Evolutionary conservation across 2,113 vertebrate species (phyloP).

Genomic region (Hippocampus guttulatus): DNA sequence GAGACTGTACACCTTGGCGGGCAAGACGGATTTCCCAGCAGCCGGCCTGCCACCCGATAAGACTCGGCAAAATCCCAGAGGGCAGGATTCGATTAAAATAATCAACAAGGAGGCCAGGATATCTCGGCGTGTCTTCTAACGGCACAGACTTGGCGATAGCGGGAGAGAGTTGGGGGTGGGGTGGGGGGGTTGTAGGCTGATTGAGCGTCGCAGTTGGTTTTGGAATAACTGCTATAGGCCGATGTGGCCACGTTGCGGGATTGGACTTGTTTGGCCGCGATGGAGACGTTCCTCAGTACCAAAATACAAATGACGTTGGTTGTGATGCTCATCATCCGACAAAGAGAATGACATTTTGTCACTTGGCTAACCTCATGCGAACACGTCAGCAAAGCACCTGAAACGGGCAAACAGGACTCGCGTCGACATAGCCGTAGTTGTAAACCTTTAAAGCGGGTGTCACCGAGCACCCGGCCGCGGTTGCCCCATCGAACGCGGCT

Average conservation of each 20-base stretch:
- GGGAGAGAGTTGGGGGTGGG: background rate
- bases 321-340: no score
- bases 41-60: conserved; percentile 57
- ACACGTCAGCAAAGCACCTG: no score
- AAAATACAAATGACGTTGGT: background rate
- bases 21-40: conserved; percentile 50
- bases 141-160: conserved; percentile 26
- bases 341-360: no score
- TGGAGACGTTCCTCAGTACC: background rate
- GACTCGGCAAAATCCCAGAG: conserved; percentile 49
- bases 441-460: no score
- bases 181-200: background rate
- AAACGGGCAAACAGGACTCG: no score
- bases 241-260: background rate
- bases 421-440: no score
- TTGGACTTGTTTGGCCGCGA: background rate
- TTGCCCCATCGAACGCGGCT: no score
- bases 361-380: no score
- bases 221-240: background rate
- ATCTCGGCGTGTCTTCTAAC: conserved; percentile 37
- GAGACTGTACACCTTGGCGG: conserved; percentile 51
- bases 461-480: no score
- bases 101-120: conserved; percentile 47
- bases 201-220: conserved; percentile 4
- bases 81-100: conserved; percentile 57